phyloP scores from a whole-genome alignment of 2,888 invertebrate genomes.

The Carpatolechia fugitivella region DNA sequence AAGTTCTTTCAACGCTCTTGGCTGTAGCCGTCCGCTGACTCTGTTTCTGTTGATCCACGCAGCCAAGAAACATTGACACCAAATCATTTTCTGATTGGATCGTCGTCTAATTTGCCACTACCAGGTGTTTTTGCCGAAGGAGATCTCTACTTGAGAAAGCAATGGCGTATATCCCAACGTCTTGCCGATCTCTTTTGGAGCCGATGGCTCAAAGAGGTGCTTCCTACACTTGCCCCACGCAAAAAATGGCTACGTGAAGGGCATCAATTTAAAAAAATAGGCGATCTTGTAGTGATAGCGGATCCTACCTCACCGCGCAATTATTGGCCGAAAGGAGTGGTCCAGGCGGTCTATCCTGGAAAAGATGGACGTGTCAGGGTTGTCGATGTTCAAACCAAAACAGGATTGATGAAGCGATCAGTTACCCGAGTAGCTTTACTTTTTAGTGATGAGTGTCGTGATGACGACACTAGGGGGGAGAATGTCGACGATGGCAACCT shows the following conservation, averaged over 20 bases:
- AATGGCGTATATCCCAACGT: slow-evolving; percentile 14
- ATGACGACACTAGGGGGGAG: too few species aligned
- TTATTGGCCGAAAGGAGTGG: background rate
- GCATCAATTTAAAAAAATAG: background rate
- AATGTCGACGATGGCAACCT: too few species aligned
- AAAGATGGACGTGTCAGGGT: background rate
- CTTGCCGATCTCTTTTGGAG: slow-evolving; percentile 20
- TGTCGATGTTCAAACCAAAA: background rate
- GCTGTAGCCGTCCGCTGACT: slow-evolving; percentile 1
- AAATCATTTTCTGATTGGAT: background rate
- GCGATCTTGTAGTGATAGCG: background rate
- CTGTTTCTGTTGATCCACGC: background rate
- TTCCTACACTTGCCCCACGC: slow-evolving; percentile 16
- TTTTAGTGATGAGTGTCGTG: too few species aligned
- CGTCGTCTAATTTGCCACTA: background rate
- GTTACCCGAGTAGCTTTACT: too few species aligned
- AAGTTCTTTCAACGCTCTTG: slow-evolving; percentile 17
- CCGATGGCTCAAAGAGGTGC: slow-evolving; percentile 18
- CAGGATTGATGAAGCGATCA: too few species aligned
- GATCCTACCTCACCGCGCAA: background rate
- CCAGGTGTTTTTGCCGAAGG: background rate
- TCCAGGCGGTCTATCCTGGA: background rate
- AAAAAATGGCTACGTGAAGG: background rate
- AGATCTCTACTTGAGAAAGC: slow-evolving; percentile 17
- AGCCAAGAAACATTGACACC: background rate